Conservation (phyloP, 2,888 invertebrate genomes). For the Dermolepida albohirtum region DNA sequence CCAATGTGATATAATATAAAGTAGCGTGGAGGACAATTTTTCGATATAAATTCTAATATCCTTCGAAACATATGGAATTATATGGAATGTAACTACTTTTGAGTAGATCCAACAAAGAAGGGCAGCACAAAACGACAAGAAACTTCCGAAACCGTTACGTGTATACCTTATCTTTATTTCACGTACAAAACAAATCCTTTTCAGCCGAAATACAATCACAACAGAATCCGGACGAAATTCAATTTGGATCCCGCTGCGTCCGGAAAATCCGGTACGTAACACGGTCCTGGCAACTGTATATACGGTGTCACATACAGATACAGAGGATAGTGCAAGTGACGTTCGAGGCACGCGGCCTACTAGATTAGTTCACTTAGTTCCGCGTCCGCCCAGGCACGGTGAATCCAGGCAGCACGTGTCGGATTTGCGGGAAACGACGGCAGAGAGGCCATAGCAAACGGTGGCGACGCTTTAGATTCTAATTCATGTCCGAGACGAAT, state of each 20-base stretch:
- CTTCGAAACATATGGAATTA: too few species aligned
- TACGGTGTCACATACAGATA: conserved; percentile 53
- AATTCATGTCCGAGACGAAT: conserved; percentile 3
- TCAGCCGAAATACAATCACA: not conserved
- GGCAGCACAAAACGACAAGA: not conserved
- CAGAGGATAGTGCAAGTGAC: conserved; percentile 45
- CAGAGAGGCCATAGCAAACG: not conserved
- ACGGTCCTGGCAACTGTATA: conserved; percentile 44
- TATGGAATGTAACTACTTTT: too few species aligned
- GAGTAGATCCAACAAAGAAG: not conserved
- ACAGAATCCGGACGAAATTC: conserved; percentile 15
- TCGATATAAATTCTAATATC: too few species aligned
- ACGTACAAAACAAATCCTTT: not conserved
- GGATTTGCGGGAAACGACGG: conserved; percentile 5
- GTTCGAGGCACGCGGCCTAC: conserved; percentile 51
- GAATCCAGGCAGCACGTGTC: conserved; percentile 45
- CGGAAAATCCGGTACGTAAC: conserved; percentile 23
- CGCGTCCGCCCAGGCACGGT: conserved; percentile 46
- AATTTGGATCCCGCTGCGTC: conserved; percentile 21
- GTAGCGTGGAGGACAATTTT: too few species aligned
- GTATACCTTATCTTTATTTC: too few species aligned
- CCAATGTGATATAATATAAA: too few species aligned
- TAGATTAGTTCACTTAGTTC: conserved; percentile 54
- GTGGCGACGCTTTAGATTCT: not conserved
- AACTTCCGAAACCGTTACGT: not conserved